Evolutionary conservation across 2,797 vertebrate genomes (phyloP), one percentile per base, ranked within the genome.

Genomic region (Poecilia gillii): DNA sequence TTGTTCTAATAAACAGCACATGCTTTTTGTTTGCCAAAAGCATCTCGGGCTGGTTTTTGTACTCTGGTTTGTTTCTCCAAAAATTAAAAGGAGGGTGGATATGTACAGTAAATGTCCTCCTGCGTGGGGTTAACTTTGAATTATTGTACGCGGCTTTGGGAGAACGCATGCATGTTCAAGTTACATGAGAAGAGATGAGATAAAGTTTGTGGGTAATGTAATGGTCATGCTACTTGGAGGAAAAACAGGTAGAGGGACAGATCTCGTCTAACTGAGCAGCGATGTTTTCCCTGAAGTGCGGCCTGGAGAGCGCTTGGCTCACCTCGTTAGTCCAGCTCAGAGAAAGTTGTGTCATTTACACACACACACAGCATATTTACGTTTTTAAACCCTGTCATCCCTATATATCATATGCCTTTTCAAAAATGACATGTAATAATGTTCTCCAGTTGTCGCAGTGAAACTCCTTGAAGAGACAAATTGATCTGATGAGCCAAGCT

Each of bases 171-270:
- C 74, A 68, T 82, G 79, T 86, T 87, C 81, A 46, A 79, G 90
- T 90, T 87, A 91, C 85, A 89, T 53, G 83, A 89, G 89, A 78
- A 75, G 68, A 85, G 85, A 90, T 89, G 87, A 89, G 89, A 92
- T 91, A 85, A 90, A 47, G 72, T 76, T 80, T 53, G 76, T 73
- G 78, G 77, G 53, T 91, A 93, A 93, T 88, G 80, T 83, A 88
- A 93, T 93, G 90, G 90, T 90, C 90, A 92, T 84, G 90, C 90
- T 78, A 57, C 82, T 88, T 82, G 73, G 64, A 76, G 81, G 84
- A 49, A 73, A 83, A 45, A 55, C 72, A 87, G 85, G 81, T 84
- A 82, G 80, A 87, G 53, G 62, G 36, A 71, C 72, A 85, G 47
- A 64, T 46, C 55, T 20, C 9, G 39, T 81, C 20, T 43, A 85